phyloP scores from a whole-genome alignment of 1,140 invertebrate species.

The Hypsibius dujardini region DNA sequence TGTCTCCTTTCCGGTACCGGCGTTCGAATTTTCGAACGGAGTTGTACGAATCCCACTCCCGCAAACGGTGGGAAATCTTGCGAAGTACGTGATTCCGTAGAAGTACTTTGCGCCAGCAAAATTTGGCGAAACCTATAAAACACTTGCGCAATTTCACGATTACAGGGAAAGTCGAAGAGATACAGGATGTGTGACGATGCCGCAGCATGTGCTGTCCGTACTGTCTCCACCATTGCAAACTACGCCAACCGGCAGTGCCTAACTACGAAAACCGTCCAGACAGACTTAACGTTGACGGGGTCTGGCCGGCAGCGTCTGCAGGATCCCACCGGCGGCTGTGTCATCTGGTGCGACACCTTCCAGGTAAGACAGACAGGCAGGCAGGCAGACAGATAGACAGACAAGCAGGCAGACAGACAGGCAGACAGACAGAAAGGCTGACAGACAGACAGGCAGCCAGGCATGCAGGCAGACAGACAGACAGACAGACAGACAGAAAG shows the following conservation, averaged over 20 bases:
- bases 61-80: neutral
- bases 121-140: neutral
- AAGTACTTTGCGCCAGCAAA: neutral
- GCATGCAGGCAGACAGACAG: no score
- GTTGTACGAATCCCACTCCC: conserved; percentile 1
- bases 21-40: neutral
- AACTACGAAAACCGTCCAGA: neutral
- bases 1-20: conserved; percentile 1
- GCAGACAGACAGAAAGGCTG: no score
- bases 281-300: neutral
- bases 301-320: neutral
- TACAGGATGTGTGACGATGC: neutral
- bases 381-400: no score
- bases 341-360: conserved; percentile 10
- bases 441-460: no score
- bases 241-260: conserved; percentile 1
- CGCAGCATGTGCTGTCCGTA: neutral
- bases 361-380: neutral
- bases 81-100: neutral
- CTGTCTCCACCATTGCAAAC: neutral
- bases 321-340: conserved; percentile 11
- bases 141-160: neutral
- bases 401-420: no score
- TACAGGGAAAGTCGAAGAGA: conserved; percentile 13
- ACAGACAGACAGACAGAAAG: no score